phyloP scores from a whole-genome alignment of 2,113 vertebrate species.

The Scophthalmus maximus region DNA sequence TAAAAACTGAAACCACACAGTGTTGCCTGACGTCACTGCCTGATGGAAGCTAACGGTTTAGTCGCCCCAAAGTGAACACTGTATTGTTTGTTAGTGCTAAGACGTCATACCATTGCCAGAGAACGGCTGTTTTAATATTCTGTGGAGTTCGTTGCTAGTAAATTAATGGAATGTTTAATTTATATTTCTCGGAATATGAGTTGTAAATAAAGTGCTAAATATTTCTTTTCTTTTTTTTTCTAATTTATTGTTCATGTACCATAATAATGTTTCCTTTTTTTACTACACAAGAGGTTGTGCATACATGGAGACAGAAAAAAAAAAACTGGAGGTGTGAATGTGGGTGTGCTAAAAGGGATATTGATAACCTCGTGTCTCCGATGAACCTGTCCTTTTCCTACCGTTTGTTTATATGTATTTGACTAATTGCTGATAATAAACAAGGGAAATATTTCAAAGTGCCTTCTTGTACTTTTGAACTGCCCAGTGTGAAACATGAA shows the following conservation, averaged over 20 bases:
- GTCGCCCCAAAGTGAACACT: constrained; percentile 7
- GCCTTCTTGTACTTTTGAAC: background rate
- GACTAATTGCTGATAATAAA: constrained; percentile 93
- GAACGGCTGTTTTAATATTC: constrained; percentile 47
- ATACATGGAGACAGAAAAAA: constrained; percentile 54
- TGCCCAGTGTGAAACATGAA: background rate
- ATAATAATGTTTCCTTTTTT: constrained; percentile 87
- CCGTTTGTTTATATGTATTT: constrained; percentile 95
- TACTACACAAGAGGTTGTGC: constrained; percentile 86
- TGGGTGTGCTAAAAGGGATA: constrained; percentile 71
- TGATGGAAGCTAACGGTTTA: constrained; percentile 11
- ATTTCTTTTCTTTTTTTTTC: constrained; percentile 80
- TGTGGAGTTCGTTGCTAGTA: constrained; percentile 65
- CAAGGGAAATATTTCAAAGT: constrained; percentile 64
- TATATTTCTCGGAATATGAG: constrained; percentile 84
- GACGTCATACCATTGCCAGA: constrained; percentile 42
- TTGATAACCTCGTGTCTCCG: constrained; percentile 62
- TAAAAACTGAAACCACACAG: background rate
- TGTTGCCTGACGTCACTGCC: constrained; percentile 12
- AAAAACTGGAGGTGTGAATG: constrained; percentile 54
- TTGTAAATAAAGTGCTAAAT: constrained; percentile 91
- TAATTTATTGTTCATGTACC: constrained; percentile 89
- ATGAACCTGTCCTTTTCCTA: constrained; percentile 80
- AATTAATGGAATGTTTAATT: constrained; percentile 86
- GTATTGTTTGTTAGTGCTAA: constrained; percentile 32